A percentile compares a stretch with the other conserved stretches of the same genome.
phyloP scores from a whole-genome alignment of 2,888 invertebrate genomes.

The Aproaerema taeniolella region DNA sequence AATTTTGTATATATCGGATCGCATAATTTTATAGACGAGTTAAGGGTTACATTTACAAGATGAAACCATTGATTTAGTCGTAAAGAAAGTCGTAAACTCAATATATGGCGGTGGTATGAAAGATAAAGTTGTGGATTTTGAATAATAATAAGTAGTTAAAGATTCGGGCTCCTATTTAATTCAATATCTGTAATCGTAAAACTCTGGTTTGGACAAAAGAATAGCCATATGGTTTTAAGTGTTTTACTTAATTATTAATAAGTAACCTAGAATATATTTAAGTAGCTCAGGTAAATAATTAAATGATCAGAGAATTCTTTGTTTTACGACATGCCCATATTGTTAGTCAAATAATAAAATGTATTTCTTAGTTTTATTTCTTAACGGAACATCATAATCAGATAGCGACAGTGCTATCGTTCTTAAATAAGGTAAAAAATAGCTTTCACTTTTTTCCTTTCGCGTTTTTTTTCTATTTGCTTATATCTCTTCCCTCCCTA shows the following conservation, averaged over 20 bases:
- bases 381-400: not conserved
- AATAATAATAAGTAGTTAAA: conserved; percentile 34
- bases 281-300: not conserved
- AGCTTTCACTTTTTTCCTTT: not conserved
- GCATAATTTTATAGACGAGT: conserved; percentile 58
- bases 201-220: conserved; percentile 4
- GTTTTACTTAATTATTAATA: conserved; percentile 1
- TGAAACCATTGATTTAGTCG: conserved; percentile 65
- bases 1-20: conserved; percentile 39
- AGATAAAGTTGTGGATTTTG: conserved; percentile 53
- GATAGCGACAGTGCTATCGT: no score
- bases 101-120: conserved; percentile 47
- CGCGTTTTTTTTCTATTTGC: no score
- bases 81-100: conserved; percentile 55
- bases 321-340: not conserved
- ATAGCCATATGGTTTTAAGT: not conserved
- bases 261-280: not conserved
- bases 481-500: no score
- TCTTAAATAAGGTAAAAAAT: not conserved
- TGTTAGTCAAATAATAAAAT: no score
- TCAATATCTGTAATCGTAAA: conserved; percentile 12
- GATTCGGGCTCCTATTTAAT: conserved; percentile 16
- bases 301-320: not conserved
- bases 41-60: conserved; percentile 62
- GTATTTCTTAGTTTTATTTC: not conserved